Conservation (phyloP, 2,113 vertebrate species). For the Ochotona curzoniae region DNA sequence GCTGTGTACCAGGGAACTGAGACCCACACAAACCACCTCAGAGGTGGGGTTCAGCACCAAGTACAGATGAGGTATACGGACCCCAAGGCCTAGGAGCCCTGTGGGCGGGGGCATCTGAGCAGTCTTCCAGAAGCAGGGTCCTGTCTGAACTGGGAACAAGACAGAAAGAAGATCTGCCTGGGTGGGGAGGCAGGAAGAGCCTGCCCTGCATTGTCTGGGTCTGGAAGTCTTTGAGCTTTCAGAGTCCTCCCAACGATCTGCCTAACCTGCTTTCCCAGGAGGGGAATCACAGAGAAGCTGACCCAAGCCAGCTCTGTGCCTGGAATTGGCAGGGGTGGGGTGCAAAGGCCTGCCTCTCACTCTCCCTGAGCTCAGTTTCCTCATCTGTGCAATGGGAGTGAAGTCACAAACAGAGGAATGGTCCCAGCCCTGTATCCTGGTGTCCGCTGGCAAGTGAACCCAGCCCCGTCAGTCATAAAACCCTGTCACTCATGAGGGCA, state of each 20-base stretch:
- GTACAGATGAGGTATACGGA: background rate
- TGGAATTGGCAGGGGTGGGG: background rate
- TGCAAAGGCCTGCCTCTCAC: too few species aligned
- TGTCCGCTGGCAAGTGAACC: background rate
- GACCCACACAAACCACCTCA: background rate
- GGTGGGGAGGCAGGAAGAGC: background rate
- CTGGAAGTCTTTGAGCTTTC: background rate
- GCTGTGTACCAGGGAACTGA: background rate
- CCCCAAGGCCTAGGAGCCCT: background rate
- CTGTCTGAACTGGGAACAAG: background rate
- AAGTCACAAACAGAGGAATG: background rate
- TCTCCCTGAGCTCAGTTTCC: background rate
- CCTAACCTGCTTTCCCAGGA: background rate
- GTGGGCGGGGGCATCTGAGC: background rate
- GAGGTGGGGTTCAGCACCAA: background rate
- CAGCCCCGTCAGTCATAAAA: background rate
- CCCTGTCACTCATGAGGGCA: background rate
- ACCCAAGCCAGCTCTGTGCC: background rate
- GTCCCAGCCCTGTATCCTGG: background rate
- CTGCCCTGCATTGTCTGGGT: background rate
- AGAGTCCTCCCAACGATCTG: background rate
- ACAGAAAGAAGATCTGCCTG: background rate
- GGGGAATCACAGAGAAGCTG: background rate
- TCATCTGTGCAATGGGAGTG: background rate
- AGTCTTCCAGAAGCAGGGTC: background rate